These are phyloP conservation scores for Pseudachorutes palmiensis DNA, from an alignment of 1,140 invertebrate species.

Conservation along the genomic window DNA sequence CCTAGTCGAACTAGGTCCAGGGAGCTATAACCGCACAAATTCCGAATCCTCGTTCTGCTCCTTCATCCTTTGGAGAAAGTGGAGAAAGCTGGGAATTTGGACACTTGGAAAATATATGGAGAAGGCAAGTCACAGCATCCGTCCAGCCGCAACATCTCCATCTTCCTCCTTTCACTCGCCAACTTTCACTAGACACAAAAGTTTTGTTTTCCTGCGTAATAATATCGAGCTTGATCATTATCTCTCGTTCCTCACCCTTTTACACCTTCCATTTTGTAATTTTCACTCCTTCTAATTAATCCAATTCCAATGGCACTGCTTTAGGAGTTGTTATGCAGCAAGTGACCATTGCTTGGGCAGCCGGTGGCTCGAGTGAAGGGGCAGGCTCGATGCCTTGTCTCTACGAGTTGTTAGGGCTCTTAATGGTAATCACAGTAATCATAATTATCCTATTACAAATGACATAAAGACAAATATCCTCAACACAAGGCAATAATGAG, in stretches of 20 bases:
- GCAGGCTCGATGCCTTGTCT: background rate
- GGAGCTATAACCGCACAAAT: background rate
- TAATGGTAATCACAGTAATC: slow-evolving; percentile 4
- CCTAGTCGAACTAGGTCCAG: background rate
- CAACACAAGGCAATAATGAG: background rate
- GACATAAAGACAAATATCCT: background rate
- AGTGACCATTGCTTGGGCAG: background rate
- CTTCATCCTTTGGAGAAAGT: no score
- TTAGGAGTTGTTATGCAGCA: background rate
- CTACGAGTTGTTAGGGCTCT: background rate
- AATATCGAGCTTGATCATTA: no score
- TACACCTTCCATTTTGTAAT: background rate
- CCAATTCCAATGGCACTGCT: no score
- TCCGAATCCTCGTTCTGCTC: no score
- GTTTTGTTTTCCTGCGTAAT: no score
- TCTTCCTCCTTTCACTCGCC: background rate
- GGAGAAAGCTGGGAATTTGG: no score
- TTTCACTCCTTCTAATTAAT: no score
- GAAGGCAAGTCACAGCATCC: no score
- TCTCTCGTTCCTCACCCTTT: no score
- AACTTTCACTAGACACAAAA: no score
- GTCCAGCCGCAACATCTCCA: background rate
- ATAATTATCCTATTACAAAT: slow-evolving; percentile 3
- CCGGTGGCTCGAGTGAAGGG: background rate
- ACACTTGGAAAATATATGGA: no score